phyloP scores from a whole-genome alignment of 2,888 invertebrate species.

The Buathra laborator region DNA sequence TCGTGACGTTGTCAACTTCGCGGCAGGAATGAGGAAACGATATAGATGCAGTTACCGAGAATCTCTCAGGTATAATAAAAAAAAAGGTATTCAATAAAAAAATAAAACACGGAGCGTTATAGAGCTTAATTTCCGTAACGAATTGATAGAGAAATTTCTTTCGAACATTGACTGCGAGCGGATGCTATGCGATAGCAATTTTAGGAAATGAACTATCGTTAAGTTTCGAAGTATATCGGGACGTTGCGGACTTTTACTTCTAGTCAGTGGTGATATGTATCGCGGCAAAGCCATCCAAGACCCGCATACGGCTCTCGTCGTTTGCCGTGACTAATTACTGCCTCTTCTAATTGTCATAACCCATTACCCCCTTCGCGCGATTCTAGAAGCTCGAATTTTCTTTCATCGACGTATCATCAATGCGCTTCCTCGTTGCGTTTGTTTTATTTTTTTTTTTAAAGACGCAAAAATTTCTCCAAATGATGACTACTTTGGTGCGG shows the following conservation, averaged over 20 bases:
- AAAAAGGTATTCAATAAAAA: no score
- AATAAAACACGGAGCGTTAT: no score
- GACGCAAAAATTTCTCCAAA: slow-evolving; percentile 20
- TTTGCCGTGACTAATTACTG: slow-evolving; percentile 52
- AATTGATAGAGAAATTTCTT: background rate
- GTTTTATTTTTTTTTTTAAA: background rate
- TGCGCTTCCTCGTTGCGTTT: slow-evolving; percentile 20
- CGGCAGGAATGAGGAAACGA: no score
- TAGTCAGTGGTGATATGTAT: background rate
- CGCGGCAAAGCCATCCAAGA: background rate
- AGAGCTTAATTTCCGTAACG: background rate
- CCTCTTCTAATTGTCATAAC: slow-evolving; percentile 23
- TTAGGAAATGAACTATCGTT: slow-evolving; percentile 19
- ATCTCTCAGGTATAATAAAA: no score
- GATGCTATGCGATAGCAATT: slow-evolving; percentile 33
- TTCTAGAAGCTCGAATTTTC: background rate
- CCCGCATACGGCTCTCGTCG: background rate
- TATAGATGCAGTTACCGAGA: no score
- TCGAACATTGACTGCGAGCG: background rate
- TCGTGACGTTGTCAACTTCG: background rate
- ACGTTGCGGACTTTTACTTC: slow-evolving; percentile 55
- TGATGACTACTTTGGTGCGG: background rate
- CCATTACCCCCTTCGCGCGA: slow-evolving; percentile 15
- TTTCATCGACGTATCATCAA: slow-evolving; percentile 15
- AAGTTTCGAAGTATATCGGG: slow-evolving; percentile 19